Percentiles rank a stretch among this genome's conserved stretches.
phyloP scores from a whole-genome alignment of 2,888 invertebrate genomes.

The Leistus spinibarbis region DNA sequence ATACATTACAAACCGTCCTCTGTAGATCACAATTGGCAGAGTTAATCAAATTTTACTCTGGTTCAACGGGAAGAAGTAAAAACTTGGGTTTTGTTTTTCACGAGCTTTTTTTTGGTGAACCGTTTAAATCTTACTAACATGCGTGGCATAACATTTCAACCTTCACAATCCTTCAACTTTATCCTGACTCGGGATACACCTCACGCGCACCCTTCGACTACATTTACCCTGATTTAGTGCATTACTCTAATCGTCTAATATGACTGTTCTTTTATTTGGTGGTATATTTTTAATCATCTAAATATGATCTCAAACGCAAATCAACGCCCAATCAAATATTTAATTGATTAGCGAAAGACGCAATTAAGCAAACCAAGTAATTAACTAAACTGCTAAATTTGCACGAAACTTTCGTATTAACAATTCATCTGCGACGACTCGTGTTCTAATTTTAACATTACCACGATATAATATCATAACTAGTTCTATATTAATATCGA shows the following conservation, averaged over 20 bases:
- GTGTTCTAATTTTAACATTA: neutral
- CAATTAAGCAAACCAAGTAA: slow-evolving; percentile 22
- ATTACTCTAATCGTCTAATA: too few relatives aligned
- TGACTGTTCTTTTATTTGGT: too few relatives aligned
- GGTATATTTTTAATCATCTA: too few relatives aligned
- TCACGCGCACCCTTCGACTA: too few relatives aligned
- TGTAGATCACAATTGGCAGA: neutral
- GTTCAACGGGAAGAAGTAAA: neutral
- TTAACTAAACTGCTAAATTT: slow-evolving; percentile 17
- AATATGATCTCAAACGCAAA: neutral
- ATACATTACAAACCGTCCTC: neutral
- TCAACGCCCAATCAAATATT: neutral
- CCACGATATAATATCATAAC: neutral
- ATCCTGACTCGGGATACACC: too few relatives aligned
- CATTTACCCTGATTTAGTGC: too few relatives aligned
- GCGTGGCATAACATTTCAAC: too few relatives aligned
- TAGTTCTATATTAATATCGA: neutral
- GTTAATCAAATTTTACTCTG: neutral
- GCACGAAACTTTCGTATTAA: slow-evolving; percentile 24
- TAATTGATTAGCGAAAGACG: slow-evolving; percentile 1
- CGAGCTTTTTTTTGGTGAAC: neutral
- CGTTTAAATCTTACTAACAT: too few relatives aligned
- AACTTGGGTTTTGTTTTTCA: neutral
- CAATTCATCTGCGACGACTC: slow-evolving; percentile 12
- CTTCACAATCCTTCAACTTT: too few relatives aligned